A percentile compares a stretch with the other conserved stretches of the same genome.
Conservation (phyloP, 1,140 invertebrate species). For the Camponotus floridanus region DNA sequence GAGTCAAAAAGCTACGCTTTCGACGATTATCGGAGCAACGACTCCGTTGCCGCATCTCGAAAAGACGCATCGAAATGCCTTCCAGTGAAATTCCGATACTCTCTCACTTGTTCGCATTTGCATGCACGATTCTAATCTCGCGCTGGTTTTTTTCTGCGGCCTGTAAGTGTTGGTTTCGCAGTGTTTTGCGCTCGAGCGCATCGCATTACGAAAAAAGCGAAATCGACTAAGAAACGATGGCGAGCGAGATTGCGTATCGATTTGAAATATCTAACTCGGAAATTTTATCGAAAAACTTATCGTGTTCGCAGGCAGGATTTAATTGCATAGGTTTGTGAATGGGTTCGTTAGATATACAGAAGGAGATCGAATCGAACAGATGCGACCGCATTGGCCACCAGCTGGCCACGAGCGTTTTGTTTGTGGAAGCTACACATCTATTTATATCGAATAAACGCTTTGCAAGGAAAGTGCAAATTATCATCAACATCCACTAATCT, state of each 20-base stretch:
- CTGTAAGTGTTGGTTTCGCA: slow-evolving; percentile 49
- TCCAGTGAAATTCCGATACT: slow-evolving; percentile 46
- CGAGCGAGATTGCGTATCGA: slow-evolving; percentile 22
- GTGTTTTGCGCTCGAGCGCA: slow-evolving; percentile 48
- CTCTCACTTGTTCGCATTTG: slow-evolving; percentile 50
- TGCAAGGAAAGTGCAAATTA: slow-evolving; percentile 33
- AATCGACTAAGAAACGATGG: slow-evolving; percentile 16
- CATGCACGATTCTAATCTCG: slow-evolving; percentile 63
- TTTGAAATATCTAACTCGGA: slow-evolving; percentile 9
- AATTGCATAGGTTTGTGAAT: slow-evolving; percentile 47
- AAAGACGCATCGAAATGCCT: slow-evolving; percentile 48
- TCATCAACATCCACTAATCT: slow-evolving; percentile 6
- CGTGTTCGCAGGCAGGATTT: slow-evolving; percentile 38
- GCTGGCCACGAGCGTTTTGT: slow-evolving; percentile 46
- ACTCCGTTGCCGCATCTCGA: slow-evolving; percentile 38
- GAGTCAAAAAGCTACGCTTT: slow-evolving; percentile 26
- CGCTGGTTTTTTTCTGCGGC: slow-evolving; percentile 20
- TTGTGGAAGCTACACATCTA: slow-evolving; percentile 35
- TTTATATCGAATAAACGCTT: slow-evolving; percentile 45
- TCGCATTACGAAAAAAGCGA: slow-evolving; percentile 32
- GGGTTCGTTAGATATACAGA: slow-evolving; percentile 21
- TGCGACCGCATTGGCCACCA: slow-evolving; percentile 40
- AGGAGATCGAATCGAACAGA: slow-evolving; percentile 41
- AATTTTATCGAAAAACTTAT: slow-evolving; percentile 41
- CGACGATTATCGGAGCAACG: slow-evolving; percentile 15